These are phyloP conservation scores for Aethes cnicana DNA, from an alignment of 2,888 invertebrate species.

Conservation along the genomic window DNA sequence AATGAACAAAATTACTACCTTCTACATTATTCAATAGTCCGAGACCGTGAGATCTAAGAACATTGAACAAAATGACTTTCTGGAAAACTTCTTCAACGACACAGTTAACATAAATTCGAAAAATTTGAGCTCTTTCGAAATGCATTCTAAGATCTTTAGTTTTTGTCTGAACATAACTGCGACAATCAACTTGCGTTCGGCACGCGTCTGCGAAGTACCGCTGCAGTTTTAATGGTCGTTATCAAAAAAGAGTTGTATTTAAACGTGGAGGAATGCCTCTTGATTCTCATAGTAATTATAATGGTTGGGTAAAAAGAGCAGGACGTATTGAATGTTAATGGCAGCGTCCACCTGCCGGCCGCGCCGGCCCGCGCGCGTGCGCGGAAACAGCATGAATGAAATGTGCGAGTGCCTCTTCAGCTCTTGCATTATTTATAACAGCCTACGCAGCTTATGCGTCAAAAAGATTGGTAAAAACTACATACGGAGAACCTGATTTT, in stretches of 20 bases:
- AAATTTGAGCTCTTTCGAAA: too few species aligned
- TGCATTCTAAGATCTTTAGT: too few species aligned
- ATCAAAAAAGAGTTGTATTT: constrained; percentile 31
- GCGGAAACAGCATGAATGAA: constrained; percentile 40
- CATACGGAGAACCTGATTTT: constrained; percentile 26
- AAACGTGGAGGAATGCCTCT: constrained; percentile 22
- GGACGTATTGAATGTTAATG: constrained; percentile 42
- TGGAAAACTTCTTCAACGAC: too few species aligned
- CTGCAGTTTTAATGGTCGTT: constrained; percentile 27
- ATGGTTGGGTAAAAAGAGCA: constrained; percentile 42
- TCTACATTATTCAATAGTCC: too few species aligned
- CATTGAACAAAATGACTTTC: too few species aligned
- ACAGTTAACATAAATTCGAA: too few species aligned
- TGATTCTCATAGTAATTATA: constrained; percentile 29
- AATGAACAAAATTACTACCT: too few species aligned
- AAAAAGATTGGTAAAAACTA: constrained; percentile 28
- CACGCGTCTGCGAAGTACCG: constrained; percentile 31
- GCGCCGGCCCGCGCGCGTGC: constrained; percentile 50
- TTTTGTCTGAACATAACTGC: too few species aligned
- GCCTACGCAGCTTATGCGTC: constrained; percentile 29
- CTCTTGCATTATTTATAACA: constrained; percentile 29
- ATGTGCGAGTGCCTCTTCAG: constrained; percentile 23
- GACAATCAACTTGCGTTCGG: too few species aligned
- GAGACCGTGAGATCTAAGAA: too few species aligned
- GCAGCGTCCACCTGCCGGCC: constrained; percentile 40